phyloP scores from a whole-genome alignment of 2,797 vertebrate genomes.

The Oryzias dopingdopingensis region DNA sequence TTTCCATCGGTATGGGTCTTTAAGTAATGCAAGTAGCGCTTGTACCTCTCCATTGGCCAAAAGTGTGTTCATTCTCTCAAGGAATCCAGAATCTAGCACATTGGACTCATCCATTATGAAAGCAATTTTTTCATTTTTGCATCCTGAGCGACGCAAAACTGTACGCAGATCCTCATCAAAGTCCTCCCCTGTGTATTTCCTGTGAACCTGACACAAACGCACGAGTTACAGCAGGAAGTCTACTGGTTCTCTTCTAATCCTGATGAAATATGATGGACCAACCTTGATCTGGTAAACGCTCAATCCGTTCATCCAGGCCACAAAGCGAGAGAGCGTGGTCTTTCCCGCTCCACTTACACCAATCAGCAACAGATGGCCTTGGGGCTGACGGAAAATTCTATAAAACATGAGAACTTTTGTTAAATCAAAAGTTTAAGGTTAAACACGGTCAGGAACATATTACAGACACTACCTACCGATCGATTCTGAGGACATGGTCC shows the following conservation, averaged over 20 bases:
- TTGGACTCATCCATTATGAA: conserved; percentile 99
- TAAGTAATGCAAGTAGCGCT: too few species aligned
- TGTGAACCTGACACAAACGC: conserved; percentile 83
- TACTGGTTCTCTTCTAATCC: not conserved
- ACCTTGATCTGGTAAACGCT: conserved; percentile 99
- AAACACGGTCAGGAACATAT: not conserved
- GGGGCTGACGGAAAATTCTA: conserved; percentile 99
- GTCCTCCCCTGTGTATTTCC: conserved; percentile 98
- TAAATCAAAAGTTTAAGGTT: not conserved
- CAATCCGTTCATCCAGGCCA: conserved; percentile 99
- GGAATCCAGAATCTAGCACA: conserved; percentile 95
- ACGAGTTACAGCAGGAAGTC: not conserved
- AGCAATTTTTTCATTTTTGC: conserved; percentile 98
- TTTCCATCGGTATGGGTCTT: too few species aligned
- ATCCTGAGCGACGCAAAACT: conserved; percentile 93
- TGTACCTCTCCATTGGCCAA: conserved; percentile 96
- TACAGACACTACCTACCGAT: conserved; percentile 78
- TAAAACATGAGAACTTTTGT: conserved; percentile 22
- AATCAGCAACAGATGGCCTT: conserved; percentile 96
- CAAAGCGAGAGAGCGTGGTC: conserved; percentile 95
- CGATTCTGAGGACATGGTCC: conserved; percentile 95
- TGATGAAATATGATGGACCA: not conserved
- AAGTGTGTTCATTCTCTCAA: conserved; percentile 98
- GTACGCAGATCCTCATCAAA: conserved; percentile 97
- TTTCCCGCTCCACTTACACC: conserved; percentile 98